Conservation (phyloP, 2,888 invertebrate genomes). For the Xestia xanthographa region DNA sequence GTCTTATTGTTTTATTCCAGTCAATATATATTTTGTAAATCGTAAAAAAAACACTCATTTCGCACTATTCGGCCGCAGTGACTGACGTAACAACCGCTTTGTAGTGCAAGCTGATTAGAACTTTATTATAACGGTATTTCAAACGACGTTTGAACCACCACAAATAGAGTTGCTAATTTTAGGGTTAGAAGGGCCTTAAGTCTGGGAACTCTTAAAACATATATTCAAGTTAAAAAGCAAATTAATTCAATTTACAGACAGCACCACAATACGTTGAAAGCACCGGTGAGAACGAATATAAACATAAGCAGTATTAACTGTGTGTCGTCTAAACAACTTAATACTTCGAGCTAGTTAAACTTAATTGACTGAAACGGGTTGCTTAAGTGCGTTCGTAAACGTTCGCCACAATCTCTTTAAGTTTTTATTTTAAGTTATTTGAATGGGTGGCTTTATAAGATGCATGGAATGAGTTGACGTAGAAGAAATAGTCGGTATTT, state of each 20-base stretch:
- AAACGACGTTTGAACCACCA: too few relatives aligned
- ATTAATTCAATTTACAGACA: conserved; percentile 33
- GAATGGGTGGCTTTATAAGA: conserved; percentile 8
- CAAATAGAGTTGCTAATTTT: too few relatives aligned
- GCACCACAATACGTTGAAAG: conserved; percentile 21
- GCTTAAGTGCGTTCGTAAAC: conserved; percentile 55
- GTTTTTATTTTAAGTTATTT: conserved; percentile 39
- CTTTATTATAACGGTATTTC: too few relatives aligned
- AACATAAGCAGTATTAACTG: conserved; percentile 44
- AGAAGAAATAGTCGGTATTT: conserved; percentile 5
- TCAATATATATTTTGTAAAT: too few relatives aligned
- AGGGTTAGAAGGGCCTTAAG: too few relatives aligned
- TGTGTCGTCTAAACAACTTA: conserved; percentile 51
- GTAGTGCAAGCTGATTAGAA: too few relatives aligned
- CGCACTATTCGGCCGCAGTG: too few relatives aligned
- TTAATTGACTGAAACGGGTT: conserved; percentile 60
- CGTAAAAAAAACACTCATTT: too few relatives aligned
- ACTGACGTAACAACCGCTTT: too few relatives aligned
- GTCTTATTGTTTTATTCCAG: too few relatives aligned
- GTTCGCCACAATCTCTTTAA: conserved; percentile 29
- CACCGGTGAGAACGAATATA: conserved; percentile 37
- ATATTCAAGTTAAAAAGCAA: conserved; percentile 14
- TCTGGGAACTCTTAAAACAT: background rate
- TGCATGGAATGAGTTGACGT: background rate
- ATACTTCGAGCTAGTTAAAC: conserved; percentile 48